These are phyloP conservation scores for Stichopus chloronotus DNA, from an alignment of 35 echinoderm and acorn worm species.

Conservation along the genomic window DNA sequence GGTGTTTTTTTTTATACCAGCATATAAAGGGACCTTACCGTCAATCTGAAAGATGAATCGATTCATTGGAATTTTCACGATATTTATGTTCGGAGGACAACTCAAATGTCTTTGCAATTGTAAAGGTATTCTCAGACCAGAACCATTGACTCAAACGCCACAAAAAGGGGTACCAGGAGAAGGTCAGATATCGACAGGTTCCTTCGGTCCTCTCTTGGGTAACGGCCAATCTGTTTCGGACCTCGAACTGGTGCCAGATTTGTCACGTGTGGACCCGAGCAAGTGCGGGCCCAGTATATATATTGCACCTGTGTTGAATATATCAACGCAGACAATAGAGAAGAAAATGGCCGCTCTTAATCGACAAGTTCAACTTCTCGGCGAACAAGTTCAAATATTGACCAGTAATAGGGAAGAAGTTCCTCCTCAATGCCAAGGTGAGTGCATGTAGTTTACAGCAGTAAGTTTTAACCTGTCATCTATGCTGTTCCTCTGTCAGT, in stretches of 20 bases:
- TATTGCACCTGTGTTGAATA: constrained; percentile 31
- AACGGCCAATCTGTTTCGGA: too few relatives aligned
- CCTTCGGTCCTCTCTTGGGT: background rate
- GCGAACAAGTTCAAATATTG: constrained; percentile 22
- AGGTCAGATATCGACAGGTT: background rate
- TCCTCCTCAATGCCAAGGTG: background rate
- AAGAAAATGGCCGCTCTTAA: constrained; percentile 14
- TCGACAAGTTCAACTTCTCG: constrained; percentile 27
- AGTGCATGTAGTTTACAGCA: background rate
- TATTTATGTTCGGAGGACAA: background rate
- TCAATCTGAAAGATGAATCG: background rate
- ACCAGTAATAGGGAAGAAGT: background rate
- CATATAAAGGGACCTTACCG: background rate
- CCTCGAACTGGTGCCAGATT: background rate
- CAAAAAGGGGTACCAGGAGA: background rate
- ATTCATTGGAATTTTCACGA: too few relatives aligned
- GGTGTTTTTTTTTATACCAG: background rate
- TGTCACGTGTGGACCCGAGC: background rate
- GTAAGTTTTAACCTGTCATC: too few relatives aligned
- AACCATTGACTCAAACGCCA: background rate
- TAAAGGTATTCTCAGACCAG: background rate
- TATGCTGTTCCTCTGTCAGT: too few relatives aligned
- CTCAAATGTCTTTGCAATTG: background rate
- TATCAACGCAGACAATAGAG: constrained; percentile 36
- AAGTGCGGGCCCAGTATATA: constrained; percentile 34